A percentile compares a stretch with the other conserved stretches of the same genome.
These are phyloP conservation scores for Eudyptes chrysolophus DNA, from an alignment of 2,113 vertebrate genomes.

Conservation along the genomic window DNA sequence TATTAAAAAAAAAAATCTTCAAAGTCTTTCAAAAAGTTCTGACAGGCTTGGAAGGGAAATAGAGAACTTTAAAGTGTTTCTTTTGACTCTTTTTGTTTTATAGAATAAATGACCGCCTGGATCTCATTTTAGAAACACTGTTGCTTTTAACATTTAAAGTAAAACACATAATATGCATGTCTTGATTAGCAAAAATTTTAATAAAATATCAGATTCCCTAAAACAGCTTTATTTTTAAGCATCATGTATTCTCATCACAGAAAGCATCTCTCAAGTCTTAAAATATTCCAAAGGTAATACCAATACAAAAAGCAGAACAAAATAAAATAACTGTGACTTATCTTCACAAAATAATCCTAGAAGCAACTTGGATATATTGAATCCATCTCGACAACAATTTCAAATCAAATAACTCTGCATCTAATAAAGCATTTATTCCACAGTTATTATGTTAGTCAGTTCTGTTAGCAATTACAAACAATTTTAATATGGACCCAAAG, in stretches of 20 bases:
- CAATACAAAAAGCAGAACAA: not conserved
- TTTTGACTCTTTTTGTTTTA: constrained; percentile 29
- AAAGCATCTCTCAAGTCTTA: not conserved
- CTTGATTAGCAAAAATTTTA: not conserved
- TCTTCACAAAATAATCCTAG: not conserved
- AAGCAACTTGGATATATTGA: not conserved
- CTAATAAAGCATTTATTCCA: not conserved
- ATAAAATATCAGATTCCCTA: not conserved
- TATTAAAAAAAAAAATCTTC: constrained; percentile 23
- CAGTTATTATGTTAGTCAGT: not conserved
- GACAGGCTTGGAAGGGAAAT: constrained; percentile 42
- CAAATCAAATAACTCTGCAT: not conserved
- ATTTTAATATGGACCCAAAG: not conserved
- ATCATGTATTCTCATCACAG: not conserved
- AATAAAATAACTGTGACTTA: not conserved
- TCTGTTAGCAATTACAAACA: not conserved
- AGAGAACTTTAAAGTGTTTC: constrained; percentile 35
- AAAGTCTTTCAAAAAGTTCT: constrained; percentile 51
- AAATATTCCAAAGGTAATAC: not conserved
- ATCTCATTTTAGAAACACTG: constrained; percentile 20
- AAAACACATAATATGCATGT: not conserved
- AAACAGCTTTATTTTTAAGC: not conserved
- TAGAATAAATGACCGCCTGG: constrained; percentile 18
- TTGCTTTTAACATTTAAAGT: constrained; percentile 2
- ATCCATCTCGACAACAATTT: not conserved